phyloP scores from a whole-genome alignment of 92 coral and sea anemone genomes.

The Ricordea florida region DNA sequence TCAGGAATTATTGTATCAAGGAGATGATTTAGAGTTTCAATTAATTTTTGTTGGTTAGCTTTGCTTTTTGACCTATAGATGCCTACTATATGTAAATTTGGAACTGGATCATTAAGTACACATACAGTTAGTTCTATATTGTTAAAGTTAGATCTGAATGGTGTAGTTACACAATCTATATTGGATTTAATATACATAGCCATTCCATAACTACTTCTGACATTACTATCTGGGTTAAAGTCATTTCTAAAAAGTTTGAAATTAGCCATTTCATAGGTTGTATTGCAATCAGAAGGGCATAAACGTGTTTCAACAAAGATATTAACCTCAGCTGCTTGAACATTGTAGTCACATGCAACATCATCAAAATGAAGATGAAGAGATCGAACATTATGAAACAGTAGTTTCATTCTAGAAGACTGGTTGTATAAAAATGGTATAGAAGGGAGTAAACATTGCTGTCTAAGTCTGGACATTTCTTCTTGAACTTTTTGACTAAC shows the following conservation, averaged over 20 bases:
- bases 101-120: not conserved
- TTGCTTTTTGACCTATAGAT: not conserved
- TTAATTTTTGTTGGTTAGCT: not conserved
- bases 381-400: not conserved
- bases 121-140: not conserved
- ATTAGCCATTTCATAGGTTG: not conserved
- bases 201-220: not conserved
- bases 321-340: not conserved
- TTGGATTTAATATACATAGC: not conserved
- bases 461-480: slow-evolving; percentile 19
- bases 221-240: not conserved
- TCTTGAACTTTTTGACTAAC: slow-evolving; percentile 23
- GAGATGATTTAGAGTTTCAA: slow-evolving; percentile 38
- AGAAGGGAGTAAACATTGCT: not conserved
- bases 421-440: not conserved
- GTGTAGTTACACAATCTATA: not conserved
- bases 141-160: not conserved
- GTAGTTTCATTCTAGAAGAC: not conserved
- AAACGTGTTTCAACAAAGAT: not conserved
- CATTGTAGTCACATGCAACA: not conserved
- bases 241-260: not conserved
- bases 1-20: slow-evolving; percentile 3
- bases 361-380: not conserved
- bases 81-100: not conserved
- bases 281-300: not conserved